Base-by-base conservation (phyloP, 2,113 vertebrate genomes). In the Odobenus rosmarus region DNA sequence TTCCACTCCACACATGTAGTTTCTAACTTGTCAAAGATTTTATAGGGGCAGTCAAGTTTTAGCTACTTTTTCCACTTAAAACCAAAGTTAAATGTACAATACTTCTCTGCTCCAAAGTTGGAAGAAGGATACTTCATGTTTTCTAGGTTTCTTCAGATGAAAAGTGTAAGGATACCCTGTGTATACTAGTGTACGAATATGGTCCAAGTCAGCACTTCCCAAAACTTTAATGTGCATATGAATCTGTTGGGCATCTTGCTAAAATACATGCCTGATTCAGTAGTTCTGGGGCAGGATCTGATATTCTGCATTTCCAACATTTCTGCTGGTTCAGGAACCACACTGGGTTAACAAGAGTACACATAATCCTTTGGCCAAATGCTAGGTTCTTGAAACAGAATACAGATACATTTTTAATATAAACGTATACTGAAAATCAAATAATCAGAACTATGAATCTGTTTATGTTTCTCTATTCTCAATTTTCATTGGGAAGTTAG, bases 1-100 rank as follows among this genome's bases (percentile, higher is more conserved):
- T 86, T 69, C 28, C 62, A 59, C 49, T 84, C 15, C 10, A 80
- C 23, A 82, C 7, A 26, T 67, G 6, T 12, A 83, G 16, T 92
- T 91, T 96, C 85, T 57, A 93, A 94, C 42, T 96, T 88, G 28
- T 69, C 61, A 67, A 21, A 96, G 59, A 64, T 79, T 57, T 53
- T 88, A 36, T 39, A 84, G 51, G 13, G 84, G 23, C 39, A 71
- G 49, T 87, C 26, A 67, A 59, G 15, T 91, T 95, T 85, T 84
- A 61, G 8, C 59, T 92, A 12, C 59, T 79, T 96, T 57, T 18
- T 11, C 10, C 28, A 67, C 26, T 96, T 79, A 88, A 88, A 91
- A 93, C 69, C 23, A 64, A 77, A 93, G 49, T 46, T 24, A 88
- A 86, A 77, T 77, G 39, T 59, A 23, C 26, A 61, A 0, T 85